Evolutionary conservation across 2,888 invertebrate genomes (phyloP).

Genomic region (Amaurobius ferox): DNA sequence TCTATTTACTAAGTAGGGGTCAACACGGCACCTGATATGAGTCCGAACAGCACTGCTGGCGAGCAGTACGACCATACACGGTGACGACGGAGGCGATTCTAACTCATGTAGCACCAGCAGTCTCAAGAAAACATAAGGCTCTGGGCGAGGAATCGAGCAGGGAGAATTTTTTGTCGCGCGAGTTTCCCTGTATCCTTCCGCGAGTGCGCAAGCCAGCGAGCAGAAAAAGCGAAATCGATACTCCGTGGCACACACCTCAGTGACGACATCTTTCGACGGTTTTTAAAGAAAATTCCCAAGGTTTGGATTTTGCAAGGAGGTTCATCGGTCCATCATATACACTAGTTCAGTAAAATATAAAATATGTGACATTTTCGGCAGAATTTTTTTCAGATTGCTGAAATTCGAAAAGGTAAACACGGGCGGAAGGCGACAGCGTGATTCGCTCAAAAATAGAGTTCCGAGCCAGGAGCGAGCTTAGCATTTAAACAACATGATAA

Average conservation of each 20-base stretch:
- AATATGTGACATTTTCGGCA: no score
- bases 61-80: constrained; percentile 9
- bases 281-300: constrained; percentile 39
- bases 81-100: constrained; percentile 14
- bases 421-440: no score
- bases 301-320: background rate
- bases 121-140: constrained; percentile 53
- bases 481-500: no score
- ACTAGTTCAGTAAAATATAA: no score
- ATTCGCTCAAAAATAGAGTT: no score
- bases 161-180: constrained; percentile 59
- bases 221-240: constrained; percentile 69
- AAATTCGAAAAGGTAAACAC: background rate
- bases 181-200: constrained; percentile 59
- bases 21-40: constrained; percentile 41
- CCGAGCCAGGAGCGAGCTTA: no score
- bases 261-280: constrained; percentile 66
- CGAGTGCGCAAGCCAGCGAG: constrained; percentile 39
- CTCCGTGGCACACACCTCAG: constrained; percentile 44
- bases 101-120: constrained; percentile 17
- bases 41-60: constrained; percentile 17
- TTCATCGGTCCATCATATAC: no score
- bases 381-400: no score
- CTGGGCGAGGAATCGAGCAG: constrained; percentile 37
- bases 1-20: constrained; percentile 40